phyloP scores from a whole-genome alignment of 2,797 vertebrate species.

The Poecilia velifera region DNA sequence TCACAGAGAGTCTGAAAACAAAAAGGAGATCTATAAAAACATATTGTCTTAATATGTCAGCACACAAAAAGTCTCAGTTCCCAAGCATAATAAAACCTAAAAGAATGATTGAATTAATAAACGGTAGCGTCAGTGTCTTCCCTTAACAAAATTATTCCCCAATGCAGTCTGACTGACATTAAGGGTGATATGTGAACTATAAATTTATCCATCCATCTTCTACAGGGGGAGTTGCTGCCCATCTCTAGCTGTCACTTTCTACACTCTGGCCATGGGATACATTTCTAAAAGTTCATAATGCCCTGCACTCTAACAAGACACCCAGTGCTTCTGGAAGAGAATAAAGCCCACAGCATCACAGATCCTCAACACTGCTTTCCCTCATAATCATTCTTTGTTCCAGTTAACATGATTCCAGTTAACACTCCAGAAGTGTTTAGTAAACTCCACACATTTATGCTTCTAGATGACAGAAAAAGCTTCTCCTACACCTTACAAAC shows the following conservation, averaged over 20 bases:
- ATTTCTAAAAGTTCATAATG: neutral
- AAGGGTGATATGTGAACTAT: neutral
- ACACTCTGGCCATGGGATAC: neutral
- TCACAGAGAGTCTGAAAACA: slow-evolving; percentile 9
- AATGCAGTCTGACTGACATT: neutral
- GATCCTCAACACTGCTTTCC: neutral
- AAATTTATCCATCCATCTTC: neutral
- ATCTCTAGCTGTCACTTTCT: neutral
- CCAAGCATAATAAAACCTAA: neutral
- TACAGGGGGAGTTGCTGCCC: neutral
- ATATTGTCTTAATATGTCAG: neutral
- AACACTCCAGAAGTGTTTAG: neutral
- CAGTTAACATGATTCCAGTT: neutral
- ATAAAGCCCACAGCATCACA: neutral
- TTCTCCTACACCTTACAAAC: neutral
- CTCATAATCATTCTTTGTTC: neutral
- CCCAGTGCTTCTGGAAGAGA: neutral
- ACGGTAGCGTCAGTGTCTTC: neutral
- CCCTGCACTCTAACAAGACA: neutral
- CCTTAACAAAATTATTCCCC: neutral
- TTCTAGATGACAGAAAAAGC: neutral
- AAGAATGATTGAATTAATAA: neutral
- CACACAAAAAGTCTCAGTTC: neutral
- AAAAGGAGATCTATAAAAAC: neutral
- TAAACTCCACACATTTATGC: neutral